Evolutionary conservation across 1,140 invertebrate genomes (phyloP).

Genomic region (Leptinotarsa lineolata): DNA sequence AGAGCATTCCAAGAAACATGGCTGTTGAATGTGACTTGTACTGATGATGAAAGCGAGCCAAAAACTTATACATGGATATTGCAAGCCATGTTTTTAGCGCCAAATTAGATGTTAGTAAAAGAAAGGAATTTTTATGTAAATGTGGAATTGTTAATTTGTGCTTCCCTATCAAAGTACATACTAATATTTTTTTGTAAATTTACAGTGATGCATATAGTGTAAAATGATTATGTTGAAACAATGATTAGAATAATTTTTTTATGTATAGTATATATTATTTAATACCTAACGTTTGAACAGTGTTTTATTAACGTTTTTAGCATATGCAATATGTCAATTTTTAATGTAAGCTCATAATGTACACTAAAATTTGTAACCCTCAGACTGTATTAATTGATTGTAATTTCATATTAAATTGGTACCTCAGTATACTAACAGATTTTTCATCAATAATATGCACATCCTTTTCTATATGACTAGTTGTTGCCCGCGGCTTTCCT

Average conservation of each 20-base stretch:
- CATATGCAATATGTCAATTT: slow-evolving; percentile 27
- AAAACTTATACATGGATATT: slow-evolving; percentile 7
- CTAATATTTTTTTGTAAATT: slow-evolving; percentile 26
- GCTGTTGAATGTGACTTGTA: slow-evolving; percentile 17
- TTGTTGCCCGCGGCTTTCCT: too few species aligned
- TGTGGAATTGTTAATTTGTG: slow-evolving; percentile 26
- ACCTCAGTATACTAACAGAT: background rate
- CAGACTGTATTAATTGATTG: slow-evolving; percentile 33
- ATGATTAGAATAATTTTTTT: slow-evolving; percentile 20
- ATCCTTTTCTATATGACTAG: too few species aligned
- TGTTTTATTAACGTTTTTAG: slow-evolving; percentile 22
- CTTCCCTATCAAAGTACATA: slow-evolving; percentile 24
- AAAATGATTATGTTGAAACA: slow-evolving; percentile 20
- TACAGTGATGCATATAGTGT: slow-evolving; percentile 26
- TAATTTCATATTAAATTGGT: slow-evolving; percentile 30
- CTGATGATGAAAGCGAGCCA: slow-evolving; percentile 13
- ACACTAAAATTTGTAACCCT: slow-evolving; percentile 29
- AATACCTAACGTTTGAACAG: slow-evolving; percentile 13
- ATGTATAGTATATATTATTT: slow-evolving; percentile 29
- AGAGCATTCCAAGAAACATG: slow-evolving; percentile 14
- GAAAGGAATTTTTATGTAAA: slow-evolving; percentile 26
- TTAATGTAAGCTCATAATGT: slow-evolving; percentile 28
- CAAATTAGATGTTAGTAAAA: slow-evolving; percentile 28
- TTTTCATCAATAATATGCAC: too few species aligned
- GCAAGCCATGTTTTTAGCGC: slow-evolving; percentile 21